A percentile compares a stretch with the other conserved stretches of the same genome.
These are phyloP conservation scores for Erpobdella octoculata DNA, from an alignment of 2,888 invertebrate genomes.

Conservation along the genomic window DNA sequence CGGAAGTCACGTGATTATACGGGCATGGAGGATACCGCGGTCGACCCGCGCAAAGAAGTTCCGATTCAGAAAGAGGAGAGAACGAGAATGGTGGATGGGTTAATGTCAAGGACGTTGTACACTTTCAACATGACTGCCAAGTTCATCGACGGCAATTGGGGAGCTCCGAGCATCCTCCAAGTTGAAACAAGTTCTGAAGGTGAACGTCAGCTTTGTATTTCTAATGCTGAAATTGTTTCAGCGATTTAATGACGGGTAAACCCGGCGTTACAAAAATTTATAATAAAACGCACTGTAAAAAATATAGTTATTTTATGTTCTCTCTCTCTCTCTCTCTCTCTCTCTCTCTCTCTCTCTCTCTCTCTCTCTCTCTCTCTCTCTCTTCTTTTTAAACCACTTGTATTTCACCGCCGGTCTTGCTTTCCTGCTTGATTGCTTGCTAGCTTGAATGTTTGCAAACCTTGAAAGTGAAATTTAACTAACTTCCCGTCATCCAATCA, in stretches of 20 bases:
- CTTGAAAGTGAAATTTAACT: no score
- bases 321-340: no score
- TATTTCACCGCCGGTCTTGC: no score
- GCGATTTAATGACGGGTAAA: constrained; percentile 16
- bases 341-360: no score
- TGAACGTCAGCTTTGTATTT: neutral
- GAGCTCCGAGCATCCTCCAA: constrained; percentile 40
- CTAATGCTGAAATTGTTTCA: neutral
- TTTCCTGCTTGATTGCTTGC: no score
- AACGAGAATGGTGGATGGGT: constrained; percentile 41
- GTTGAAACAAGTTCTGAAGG: constrained; percentile 41
- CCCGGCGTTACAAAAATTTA: no score
- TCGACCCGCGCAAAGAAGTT: constrained; percentile 32
- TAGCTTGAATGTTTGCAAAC: no score
- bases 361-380: no score
- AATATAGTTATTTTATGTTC: no score
- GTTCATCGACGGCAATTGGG: constrained; percentile 44
- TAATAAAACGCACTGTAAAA: no score
- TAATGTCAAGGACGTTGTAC: constrained; percentile 47
- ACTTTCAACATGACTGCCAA: constrained; percentile 48
- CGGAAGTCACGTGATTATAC: constrained; percentile 42
- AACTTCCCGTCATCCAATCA: no score
- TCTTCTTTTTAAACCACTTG: no score
- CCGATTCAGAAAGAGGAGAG: constrained; percentile 41
- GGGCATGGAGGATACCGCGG: constrained; percentile 38